Percentiles rank a stretch among this genome's conserved stretches.
phyloP scores from a whole-genome alignment of 1,140 invertebrate genomes.

The Colletes latitarsis region DNA sequence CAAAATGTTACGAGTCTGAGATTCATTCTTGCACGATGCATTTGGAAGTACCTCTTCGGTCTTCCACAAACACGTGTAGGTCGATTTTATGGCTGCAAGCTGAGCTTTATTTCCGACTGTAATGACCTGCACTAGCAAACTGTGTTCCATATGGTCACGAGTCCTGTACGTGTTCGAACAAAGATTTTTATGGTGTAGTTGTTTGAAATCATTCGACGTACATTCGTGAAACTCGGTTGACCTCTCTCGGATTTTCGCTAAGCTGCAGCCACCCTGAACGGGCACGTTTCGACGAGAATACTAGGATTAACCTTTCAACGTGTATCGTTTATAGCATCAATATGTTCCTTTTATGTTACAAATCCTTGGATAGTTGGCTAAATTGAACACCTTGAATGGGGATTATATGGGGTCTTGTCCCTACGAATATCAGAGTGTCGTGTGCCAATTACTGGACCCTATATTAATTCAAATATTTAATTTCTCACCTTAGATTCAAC shows the following conservation, averaged over 20 bases:
- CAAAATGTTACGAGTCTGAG: slow-evolving; percentile 33
- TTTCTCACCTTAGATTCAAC: too few species aligned
- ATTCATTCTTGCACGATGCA: slow-evolving; percentile 11
- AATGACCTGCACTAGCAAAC: slow-evolving; percentile 6
- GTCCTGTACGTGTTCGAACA: slow-evolving; percentile 23
- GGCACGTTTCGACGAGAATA: slow-evolving; percentile 48
- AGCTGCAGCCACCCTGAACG: slow-evolving; percentile 8
- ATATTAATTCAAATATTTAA: neutral
- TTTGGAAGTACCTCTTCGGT: slow-evolving; percentile 34
- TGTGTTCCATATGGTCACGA: neutral
- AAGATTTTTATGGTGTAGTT: slow-evolving; percentile 16
- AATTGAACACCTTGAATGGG: slow-evolving; percentile 15
- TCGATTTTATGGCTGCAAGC: slow-evolving; percentile 24
- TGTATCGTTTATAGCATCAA: slow-evolving; percentile 34
- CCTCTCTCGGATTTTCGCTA: slow-evolving; percentile 45
- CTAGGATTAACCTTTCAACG: slow-evolving; percentile 38
- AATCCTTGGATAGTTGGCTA: neutral
- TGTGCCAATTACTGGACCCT: neutral
- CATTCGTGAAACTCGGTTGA: slow-evolving; percentile 13
- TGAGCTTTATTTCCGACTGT: slow-evolving; percentile 35
- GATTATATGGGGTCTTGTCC: neutral
- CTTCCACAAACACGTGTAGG: slow-evolving; percentile 46
- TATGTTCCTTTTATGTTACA: neutral
- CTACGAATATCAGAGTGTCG: neutral
- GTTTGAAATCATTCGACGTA: slow-evolving; percentile 9